phyloP scores from a whole-genome alignment of 1,140 invertebrate species.

The Mizuhopecten yessoensis region DNA sequence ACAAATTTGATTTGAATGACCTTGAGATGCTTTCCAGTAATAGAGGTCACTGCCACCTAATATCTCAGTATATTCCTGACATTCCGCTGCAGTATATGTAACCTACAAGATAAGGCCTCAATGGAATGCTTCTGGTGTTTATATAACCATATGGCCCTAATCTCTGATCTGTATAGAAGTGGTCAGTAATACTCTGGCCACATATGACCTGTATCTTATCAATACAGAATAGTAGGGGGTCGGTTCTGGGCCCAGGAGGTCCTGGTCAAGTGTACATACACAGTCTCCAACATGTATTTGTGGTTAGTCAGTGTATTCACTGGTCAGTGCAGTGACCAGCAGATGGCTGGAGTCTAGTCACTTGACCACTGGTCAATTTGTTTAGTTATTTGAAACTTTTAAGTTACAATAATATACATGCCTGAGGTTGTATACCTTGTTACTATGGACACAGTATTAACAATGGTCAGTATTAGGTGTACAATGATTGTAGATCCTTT shows the following conservation, averaged over 20 bases:
- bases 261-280: too few relatives aligned
- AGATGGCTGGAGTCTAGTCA: slow-evolving; percentile 31
- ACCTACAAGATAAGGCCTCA: neutral
- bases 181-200: neutral
- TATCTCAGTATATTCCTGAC: neutral
- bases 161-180: slow-evolving; percentile 14
- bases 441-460: too few relatives aligned
- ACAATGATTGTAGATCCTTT: neutral
- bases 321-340: slow-evolving; percentile 6
- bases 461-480: too few relatives aligned
- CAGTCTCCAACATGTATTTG: too few relatives aligned
- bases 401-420: neutral
- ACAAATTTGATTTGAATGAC: neutral
- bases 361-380: slow-evolving; percentile 18
- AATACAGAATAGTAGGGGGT: neutral
- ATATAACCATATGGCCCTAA: slow-evolving; percentile 3
- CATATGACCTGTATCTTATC: neutral
- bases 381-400: neutral
- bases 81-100: neutral
- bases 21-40: neutral
- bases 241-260: neutral
- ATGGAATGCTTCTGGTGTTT: slow-evolving; percentile 4
- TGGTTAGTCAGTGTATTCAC: neutral
- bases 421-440: too few relatives aligned
- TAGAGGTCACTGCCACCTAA: neutral